Percentiles rank a stretch among this genome's conserved stretches.
Conservation (phyloP, 2,888 invertebrate genomes). For the Phengaris arion region DNA sequence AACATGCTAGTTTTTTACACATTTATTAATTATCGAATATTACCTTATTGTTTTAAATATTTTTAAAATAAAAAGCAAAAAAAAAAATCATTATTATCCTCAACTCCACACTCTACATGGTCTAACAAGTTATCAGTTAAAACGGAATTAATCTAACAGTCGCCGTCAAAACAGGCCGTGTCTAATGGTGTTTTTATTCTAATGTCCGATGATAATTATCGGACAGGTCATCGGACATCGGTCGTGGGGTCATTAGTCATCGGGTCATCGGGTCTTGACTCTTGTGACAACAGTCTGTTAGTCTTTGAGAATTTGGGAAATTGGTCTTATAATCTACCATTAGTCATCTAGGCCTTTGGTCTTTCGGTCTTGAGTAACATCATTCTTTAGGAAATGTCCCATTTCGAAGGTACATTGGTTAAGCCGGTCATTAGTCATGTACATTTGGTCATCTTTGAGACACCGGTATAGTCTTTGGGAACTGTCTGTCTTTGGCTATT, state of each 20-base stretch:
- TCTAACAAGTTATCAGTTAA: conserved; percentile 47
- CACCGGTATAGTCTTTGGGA: too few relatives aligned
- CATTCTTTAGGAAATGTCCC: too few relatives aligned
- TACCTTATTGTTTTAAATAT: too few relatives aligned
- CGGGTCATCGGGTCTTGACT: neutral
- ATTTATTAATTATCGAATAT: too few relatives aligned
- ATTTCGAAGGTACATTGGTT: too few relatives aligned
- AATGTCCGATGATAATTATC: conserved; percentile 43
- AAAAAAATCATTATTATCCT: too few relatives aligned
- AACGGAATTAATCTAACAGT: conserved; percentile 56
- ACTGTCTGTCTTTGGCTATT: too few relatives aligned
- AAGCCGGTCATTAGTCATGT: too few relatives aligned
- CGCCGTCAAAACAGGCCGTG: conserved; percentile 58
- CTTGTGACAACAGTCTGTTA: neutral
- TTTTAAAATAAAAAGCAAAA: too few relatives aligned
- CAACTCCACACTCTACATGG: conserved; percentile 26
- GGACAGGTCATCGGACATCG: conserved; percentile 13
- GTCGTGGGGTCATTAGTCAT: conserved; percentile 24
- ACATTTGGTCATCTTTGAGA: too few relatives aligned
- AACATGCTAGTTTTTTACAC: too few relatives aligned
- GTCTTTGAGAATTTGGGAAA: neutral
- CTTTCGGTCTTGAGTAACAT: too few relatives aligned
- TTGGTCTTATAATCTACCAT: neutral
- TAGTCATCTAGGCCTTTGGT: neutral
- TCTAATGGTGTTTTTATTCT: conserved; percentile 70